phyloP scores from a whole-genome alignment of 1,140 invertebrate species.

The Cydia amplana region DNA sequence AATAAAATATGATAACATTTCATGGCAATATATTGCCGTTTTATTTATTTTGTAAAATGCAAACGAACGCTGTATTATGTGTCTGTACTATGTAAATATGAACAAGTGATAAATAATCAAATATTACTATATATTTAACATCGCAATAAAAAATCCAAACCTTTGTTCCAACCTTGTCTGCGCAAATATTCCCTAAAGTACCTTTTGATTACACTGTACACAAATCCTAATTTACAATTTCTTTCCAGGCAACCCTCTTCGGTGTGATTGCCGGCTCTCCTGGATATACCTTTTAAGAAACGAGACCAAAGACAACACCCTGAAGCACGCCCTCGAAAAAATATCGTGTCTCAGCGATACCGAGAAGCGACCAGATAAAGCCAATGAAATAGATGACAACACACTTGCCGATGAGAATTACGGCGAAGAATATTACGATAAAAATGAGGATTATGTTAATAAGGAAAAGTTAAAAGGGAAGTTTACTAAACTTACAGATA shows the following conservation, averaged over 20 bases:
- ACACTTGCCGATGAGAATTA: slow-evolving; percentile 62
- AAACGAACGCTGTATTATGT: too few species aligned
- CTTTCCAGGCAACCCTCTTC: slow-evolving; percentile 83
- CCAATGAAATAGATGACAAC: slow-evolving; percentile 45
- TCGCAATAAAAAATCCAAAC: neutral
- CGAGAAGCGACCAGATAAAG: slow-evolving; percentile 47
- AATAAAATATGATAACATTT: too few species aligned
- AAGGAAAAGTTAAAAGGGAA: slow-evolving; percentile 57
- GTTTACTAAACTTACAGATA: slow-evolving; percentile 62
- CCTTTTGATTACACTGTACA: slow-evolving; percentile 9
- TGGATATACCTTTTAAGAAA: slow-evolving; percentile 83
- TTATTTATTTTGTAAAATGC: too few species aligned
- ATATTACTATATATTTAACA: neutral
- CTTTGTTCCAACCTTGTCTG: neutral
- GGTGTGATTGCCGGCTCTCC: slow-evolving; percentile 83
- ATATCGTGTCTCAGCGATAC: slow-evolving; percentile 78
- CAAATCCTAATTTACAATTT: slow-evolving; percentile 41
- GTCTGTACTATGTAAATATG: too few species aligned
- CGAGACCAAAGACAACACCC: slow-evolving; percentile 80
- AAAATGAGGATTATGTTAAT: slow-evolving; percentile 62
- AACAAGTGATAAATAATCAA: too few species aligned
- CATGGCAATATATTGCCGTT: too few species aligned
- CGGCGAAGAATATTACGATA: slow-evolving; percentile 62
- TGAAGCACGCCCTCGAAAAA: slow-evolving; percentile 80
- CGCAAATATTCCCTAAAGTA: slow-evolving; percentile 21